These are phyloP conservation scores for Bucorvus abyssinicus DNA, from an alignment of 2,797 vertebrate genomes.

Conservation along the genomic window DNA sequence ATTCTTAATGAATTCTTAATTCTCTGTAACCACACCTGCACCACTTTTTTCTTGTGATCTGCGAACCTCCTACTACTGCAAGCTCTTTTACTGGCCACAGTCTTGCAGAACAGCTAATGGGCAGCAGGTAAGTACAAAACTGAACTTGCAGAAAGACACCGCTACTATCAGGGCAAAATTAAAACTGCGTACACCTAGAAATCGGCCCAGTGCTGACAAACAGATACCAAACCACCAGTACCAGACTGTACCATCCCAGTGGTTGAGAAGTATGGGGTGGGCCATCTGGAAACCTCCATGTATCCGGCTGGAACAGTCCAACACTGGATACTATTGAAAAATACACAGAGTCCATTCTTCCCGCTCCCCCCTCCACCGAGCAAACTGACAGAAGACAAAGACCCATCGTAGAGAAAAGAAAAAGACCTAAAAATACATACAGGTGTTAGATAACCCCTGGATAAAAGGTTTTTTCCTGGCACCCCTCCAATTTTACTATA, in stretches of 20 bases:
- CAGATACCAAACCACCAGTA: slow-evolving; percentile 38
- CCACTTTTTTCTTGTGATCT: background rate
- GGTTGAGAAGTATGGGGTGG: slow-evolving; percentile 57
- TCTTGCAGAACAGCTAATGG: background rate
- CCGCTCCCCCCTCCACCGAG: slow-evolving; percentile 54
- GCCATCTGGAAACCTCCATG: slow-evolving; percentile 52
- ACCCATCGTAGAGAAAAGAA: slow-evolving; percentile 48
- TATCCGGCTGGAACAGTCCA: slow-evolving; percentile 54
- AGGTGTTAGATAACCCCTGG: background rate
- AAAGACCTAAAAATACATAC: background rate
- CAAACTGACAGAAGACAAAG: slow-evolving; percentile 55
- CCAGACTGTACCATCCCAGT: slow-evolving; percentile 61
- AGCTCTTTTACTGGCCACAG: background rate
- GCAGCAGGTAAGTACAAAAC: background rate
- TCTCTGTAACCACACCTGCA: background rate
- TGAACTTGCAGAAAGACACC: background rate
- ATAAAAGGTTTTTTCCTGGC: background rate
- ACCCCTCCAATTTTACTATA: background rate
- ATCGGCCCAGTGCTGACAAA: slow-evolving; percentile 46
- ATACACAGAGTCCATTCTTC: slow-evolving; percentile 46
- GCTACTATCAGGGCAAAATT: background rate
- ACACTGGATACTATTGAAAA: slow-evolving; percentile 60
- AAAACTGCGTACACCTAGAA: background rate
- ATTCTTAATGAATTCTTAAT: background rate
- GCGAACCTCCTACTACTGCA: background rate